These are phyloP conservation scores for Koerneria pararmatus DNA, from an alignment of 2,888 invertebrate genomes.

Conservation along the genomic window DNA sequence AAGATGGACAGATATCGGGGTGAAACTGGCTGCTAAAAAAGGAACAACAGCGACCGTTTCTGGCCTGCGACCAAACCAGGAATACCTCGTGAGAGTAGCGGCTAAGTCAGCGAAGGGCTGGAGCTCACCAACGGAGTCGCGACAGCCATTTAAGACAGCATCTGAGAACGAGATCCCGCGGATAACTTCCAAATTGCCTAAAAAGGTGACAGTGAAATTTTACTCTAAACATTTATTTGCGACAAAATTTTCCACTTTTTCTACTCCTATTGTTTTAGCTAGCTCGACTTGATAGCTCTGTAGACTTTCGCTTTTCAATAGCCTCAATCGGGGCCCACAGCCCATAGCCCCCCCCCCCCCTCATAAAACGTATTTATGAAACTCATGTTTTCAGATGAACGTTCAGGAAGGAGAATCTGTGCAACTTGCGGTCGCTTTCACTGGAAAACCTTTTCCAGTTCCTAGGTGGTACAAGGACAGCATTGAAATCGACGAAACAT, in stretches of 20 bases:
- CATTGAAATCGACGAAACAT: conserved; percentile 16
- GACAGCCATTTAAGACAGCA: conserved; percentile 30
- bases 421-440: conserved; percentile 31
- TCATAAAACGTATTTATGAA: too few species aligned
- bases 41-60: conserved; percentile 29
- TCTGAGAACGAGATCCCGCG: conserved; percentile 30
- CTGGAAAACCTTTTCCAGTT: conserved; percentile 24
- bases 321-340: too few species aligned
- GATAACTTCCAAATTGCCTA: conserved; percentile 25
- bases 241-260: too few species aligned
- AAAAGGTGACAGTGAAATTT: conserved; percentile 27
- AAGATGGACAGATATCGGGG: conserved; percentile 33
- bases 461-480: conserved; percentile 24
- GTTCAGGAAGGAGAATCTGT: conserved; percentile 33
- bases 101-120: conserved; percentile 30
- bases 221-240: too few species aligned
- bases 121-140: conserved; percentile 24
- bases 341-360: too few species aligned
- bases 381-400: too few species aligned
- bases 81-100: conserved; percentile 43
- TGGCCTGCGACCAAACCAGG: conserved; percentile 38
- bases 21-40: conserved; percentile 27
- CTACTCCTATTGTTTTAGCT: too few species aligned
- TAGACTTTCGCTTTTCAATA: too few species aligned
- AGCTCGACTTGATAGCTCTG: too few species aligned